Base-by-base conservation (phyloP, 1,140 invertebrate genomes). In the Papilio glaucus region DNA sequence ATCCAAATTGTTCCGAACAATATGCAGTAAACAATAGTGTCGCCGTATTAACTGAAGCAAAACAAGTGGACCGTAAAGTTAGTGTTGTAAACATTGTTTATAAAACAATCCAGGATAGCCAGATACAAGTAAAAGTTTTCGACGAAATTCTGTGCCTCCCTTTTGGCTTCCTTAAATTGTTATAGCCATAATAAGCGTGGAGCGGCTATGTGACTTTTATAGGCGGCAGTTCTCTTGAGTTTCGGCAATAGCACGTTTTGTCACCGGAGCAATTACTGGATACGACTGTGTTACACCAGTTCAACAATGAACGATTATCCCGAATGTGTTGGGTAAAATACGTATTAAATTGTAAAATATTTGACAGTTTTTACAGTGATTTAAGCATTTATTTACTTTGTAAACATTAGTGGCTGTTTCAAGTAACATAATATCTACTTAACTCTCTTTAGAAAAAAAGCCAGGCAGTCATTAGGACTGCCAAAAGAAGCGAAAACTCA, bases 91-190 rank as follows among this genome's bases (percentile, higher is more conserved):
- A 90, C 87, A 87, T 90, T 90, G 90, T 90, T 92, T 92, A 88
- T 90, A 89, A 89, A 92, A 90, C 88, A 92, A 90, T 92, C 84
- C 79, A 74, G 77, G 76, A 74, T 78, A 84, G 82, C 79, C 79
- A 79, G 82, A 82, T 74, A 76, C 79, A 84, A 85, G 85, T 85
- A 87, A 90, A 90, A 92, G 85, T 89, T 90, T 89, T 86, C 84
- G 80, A 75, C 76, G 88, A 86, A 87, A 90, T 89, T 86, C 84
- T 89, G 84, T 85, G 77, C 85, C 85, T 87, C 85, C 88, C 87
- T 89, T 90, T 90, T 77, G 87, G 88, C 85, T 88, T 87, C 85
- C 86, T 89, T 87, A 90, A 91, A 91, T 91, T 88, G 89, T 92
- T 90, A 92, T 88, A 73, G 84, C 87, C 81, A 85, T 88, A 89